Evolutionary conservation across 2,888 invertebrate genomes (phyloP).

Genomic region (Aleiodes leptofemur): DNA sequence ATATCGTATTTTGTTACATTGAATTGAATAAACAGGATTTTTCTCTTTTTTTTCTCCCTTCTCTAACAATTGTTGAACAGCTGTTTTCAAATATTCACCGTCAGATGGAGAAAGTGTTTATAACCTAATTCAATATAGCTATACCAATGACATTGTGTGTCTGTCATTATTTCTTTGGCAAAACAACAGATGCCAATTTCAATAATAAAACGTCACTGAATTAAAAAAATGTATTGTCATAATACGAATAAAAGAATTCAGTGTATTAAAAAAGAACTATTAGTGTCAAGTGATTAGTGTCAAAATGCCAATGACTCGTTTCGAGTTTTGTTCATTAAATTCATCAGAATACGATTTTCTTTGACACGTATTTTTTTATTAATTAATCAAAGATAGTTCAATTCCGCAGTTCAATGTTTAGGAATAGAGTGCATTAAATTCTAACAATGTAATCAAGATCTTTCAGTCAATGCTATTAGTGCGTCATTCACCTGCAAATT

Average conservation of each 20-base stretch:
- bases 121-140: no score
- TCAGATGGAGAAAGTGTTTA: no score
- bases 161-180: neutral
- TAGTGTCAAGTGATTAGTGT: neutral
- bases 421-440: constrained; percentile 29
- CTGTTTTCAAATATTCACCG: no score
- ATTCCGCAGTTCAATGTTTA: constrained; percentile 10
- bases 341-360: constrained; percentile 28
- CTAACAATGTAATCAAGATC: constrained; percentile 14
- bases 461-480: constrained; percentile 2
- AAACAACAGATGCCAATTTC: constrained; percentile 2
- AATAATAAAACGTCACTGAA: neutral
- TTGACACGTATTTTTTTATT: neutral
- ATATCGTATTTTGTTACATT: no score
- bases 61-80: no score
- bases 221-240: neutral
- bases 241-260: neutral
- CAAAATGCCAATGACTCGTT: constrained; percentile 23
- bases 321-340: constrained; percentile 3
- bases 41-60: no score
- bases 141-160: no score
- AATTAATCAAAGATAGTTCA: neutral
- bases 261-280: neutral
- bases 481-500: constrained; percentile 22
- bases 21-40: no score